Evolutionary conservation across 2,113 vertebrate genomes (phyloP), one percentile per base, ranked within the genome.

Genomic region (Charadrius vociferus): DNA sequence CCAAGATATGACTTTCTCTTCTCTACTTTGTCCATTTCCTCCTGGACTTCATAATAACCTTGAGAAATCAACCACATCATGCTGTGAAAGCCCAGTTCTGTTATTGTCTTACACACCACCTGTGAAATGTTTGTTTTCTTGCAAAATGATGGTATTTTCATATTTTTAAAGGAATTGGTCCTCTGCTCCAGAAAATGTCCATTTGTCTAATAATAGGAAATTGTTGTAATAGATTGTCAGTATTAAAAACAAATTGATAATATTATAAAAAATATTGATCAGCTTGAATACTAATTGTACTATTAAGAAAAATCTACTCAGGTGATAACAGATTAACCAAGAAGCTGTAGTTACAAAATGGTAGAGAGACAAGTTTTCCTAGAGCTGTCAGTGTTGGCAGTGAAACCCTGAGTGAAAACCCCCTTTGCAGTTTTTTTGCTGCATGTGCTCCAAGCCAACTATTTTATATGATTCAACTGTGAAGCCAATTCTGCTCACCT

Each of bases 401-500:
- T 13, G 18, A 85, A 63, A 50, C 5, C 7, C 26, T 36, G 5
- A 80, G 26, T 29, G 21, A 52, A 58, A 39, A 11, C 0, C 5
- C 4, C 0, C 4, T 58, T 52, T 62, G 14, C 13, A 24, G 5
- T 12, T 0, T 7, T 14, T 89, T 85, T 41, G 11, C 11, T 87
- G 7, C 5, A 14, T 50, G 2, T 71, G 2, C 1, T 77, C 45
- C 36, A 29, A 62, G 18, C 7, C 5, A 56, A 2, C 2, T 58
- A 14, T 68, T 75, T 72, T 9, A 7, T 72, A 71, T 2, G 3
- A 67, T 58, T 79, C 6, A 37, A 41, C 52, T 41, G 4, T 41
- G 37, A 24, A 32, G 5, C 3, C 34, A 43, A 1, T 36, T 81
- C 17, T 80, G 4, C 14, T 65, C 6, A 47, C 3, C 3, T 93